Base-by-base conservation (phyloP, 2,888 invertebrate species). In the Melinaea menophilus region DNA sequence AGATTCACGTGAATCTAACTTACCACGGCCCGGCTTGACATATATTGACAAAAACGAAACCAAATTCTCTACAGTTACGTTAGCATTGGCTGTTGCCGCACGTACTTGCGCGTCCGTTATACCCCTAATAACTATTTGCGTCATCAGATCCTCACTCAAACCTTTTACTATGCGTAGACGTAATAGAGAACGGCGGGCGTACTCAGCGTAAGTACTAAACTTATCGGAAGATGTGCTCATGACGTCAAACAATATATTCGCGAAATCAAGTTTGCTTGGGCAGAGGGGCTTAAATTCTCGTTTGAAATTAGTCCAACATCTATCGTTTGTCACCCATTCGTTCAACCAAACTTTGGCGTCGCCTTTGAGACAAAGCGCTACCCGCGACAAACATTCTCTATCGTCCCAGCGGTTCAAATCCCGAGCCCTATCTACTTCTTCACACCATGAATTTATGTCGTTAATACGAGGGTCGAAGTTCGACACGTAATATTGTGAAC, bases 201-300 rank as follows among this genome's bases (percentile, higher is more conserved):
- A 46, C 7, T 46, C 46, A 3, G 46, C 46, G 46, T 46, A 46
- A 12, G 1, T 46, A 3, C 11, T 9, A 46, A 46, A 46, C 3
- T 46, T 46, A 46, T 46, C 46, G 11, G 46, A 46, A 46, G 46
- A 12, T 2, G 7, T 46, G n/a, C n/a, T 46, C 46, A 46, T 46
- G n/a, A 7, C 46, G 7, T 46, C 46, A n/a, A 46, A 46, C n/a
- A 46, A n/a, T n/a, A 46, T 46, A 12, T 46, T 9, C 9, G 46
- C 46, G n/a, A 12, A 46, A 46, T 46, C 46, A 46, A 46, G 9
- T 7, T 46, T 46, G 9, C n/a, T 9, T n/a, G 46, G 46, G 46
- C 46, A 46, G 46, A 46, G 46, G n/a, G 46, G n/a, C 46, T 46
- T 46, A 46, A 46, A 46, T 46, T 46, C 46, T 46, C n/a, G 9